These are phyloP conservation scores for Gasterosteus aculeatus DNA, from an alignment of 2,113 vertebrate genomes.

Conservation along the genomic window DNA sequence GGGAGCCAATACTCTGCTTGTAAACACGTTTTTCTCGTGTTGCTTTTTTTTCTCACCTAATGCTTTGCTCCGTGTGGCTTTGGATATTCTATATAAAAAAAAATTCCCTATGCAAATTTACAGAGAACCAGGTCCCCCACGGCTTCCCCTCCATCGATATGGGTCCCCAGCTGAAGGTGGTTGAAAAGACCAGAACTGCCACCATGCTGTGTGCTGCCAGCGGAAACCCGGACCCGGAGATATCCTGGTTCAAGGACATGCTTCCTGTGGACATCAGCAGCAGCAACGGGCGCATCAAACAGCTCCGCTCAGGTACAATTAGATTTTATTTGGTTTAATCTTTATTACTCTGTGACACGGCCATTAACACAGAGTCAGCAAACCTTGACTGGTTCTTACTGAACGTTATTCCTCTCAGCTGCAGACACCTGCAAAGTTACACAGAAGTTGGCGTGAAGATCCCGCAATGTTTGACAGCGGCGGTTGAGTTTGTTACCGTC, in stretches of 20 bases:
- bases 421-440: slow-evolving; percentile 35
- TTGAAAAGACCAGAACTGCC: slow-evolving; percentile 93
- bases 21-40: slow-evolving; percentile 15
- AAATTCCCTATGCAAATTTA: slow-evolving; percentile 37
- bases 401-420: slow-evolving; percentile 19
- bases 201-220: slow-evolving; percentile 98
- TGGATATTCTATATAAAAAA: not conserved
- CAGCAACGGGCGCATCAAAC: slow-evolving; percentile 96
- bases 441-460: slow-evolving; percentile 26
- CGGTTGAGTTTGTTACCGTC: slow-evolving; percentile 47
- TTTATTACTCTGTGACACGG: not conserved
- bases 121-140: slow-evolving; percentile 93
- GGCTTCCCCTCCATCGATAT: slow-evolving; percentile 97
- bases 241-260: slow-evolving; percentile 99
- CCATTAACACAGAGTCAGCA: too few relatives aligned
- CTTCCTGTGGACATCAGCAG: slow-evolving; percentile 92
- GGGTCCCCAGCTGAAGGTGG: slow-evolving; percentile 98
- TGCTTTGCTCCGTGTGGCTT: not conserved
- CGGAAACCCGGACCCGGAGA: slow-evolving; percentile 96
- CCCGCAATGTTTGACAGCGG: slow-evolving; percentile 38
- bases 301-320: slow-evolving; percentile 94
- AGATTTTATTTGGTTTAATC: slow-evolving; percentile 9
- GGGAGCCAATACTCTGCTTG: slow-evolving; percentile 19
- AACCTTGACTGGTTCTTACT: slow-evolving; percentile 39
- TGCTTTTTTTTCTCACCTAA: not conserved